Evolutionary conservation across 2,888 invertebrate genomes (phyloP).

Genomic region (Malthinus seriepunctatus): DNA sequence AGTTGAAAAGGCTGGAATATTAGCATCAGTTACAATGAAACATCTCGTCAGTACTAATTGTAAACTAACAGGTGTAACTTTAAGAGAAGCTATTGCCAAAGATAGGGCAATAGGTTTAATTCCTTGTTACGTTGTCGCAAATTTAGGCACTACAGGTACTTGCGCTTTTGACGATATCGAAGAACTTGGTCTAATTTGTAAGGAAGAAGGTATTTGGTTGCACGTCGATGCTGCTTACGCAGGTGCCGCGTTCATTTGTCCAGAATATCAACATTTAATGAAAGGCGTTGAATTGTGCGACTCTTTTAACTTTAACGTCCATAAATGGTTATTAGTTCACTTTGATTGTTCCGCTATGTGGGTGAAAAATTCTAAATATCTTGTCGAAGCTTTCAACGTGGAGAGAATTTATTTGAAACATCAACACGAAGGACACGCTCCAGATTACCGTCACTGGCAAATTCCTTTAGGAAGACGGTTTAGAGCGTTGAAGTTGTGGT

Average conservation of each 20-base stretch:
- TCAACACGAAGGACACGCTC: constrained; percentile 85
- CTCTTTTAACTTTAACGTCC: constrained; percentile 98
- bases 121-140: constrained; percentile 62
- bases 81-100: constrained; percentile 71
- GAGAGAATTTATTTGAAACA: constrained; percentile 97
- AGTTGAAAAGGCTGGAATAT: constrained; percentile 80
- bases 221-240: constrained; percentile 98
- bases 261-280: constrained; percentile 91
- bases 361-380: constrained; percentile 85
- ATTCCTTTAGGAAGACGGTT: constrained; percentile 93
- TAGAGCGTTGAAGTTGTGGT: constrained; percentile 93
- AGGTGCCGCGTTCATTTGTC: constrained; percentile 94
- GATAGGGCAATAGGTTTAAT: constrained; percentile 76
- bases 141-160: constrained; percentile 92
- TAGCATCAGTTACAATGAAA: constrained; percentile 77
- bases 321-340: constrained; percentile 99
- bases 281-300: constrained; percentile 87
- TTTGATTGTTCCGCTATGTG: constrained; percentile 99
- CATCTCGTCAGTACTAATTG: constrained; percentile 71
- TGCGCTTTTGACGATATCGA: constrained; percentile 91
- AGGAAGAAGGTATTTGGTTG: constrained; percentile 76
- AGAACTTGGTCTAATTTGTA: constrained; percentile 88
- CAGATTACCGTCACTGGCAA: constrained; percentile 97
- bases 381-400: constrained; percentile 95
- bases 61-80: constrained; percentile 66